Evolutionary conservation across 2,113 vertebrate genomes (phyloP), one percentile per base, ranked within the genome.

Genomic region (Octodon degus): DNA sequence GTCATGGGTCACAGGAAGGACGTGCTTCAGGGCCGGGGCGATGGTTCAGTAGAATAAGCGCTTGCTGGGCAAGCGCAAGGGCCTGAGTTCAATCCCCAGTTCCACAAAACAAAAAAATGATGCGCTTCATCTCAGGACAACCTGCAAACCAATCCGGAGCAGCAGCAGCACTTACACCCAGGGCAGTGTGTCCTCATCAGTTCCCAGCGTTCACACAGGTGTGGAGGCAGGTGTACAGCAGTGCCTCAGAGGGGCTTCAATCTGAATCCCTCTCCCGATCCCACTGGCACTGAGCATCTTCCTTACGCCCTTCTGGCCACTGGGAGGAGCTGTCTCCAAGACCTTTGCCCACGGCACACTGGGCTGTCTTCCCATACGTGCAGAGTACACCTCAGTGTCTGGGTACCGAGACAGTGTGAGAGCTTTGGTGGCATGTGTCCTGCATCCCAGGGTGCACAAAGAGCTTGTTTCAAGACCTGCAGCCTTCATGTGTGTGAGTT

Each of bases 121-220:
- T 32, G n/a, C 2, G n/a, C 32, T 34, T 40, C 62, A 14, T 27
- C 3, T 53, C 62, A 13, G 2, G 8, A 76, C 43, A 58, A 32
- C 13, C n/a, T 47, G 1, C 37, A 5, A 2, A 30, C 17, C 12
- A 20, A 5, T 6, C 14, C 2, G 40, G n/a, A 17, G n/a, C 0
- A 20, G 40, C 43, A 3, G 13, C 6, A 4, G 17, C 19, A 3
- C 16, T 2, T 3, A 40, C 11, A 22, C 32, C 8, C 25, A 4
- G 5, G 7, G 27, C n/a, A 20, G 87, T 22, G 1, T 0, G 13
- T 6, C 8, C 12, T 32, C 0, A 3, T 20, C 0, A 1, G 58
- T 17, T 1, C 11, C 1, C 8, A n/a, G 63, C 2, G 0, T 20
- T 27, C 58, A 43, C 10, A 32, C 43, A 27, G 43, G 43, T 27